Evolutionary conservation across 2,797 vertebrate genomes (phyloP).

Genomic region (Mormyrops boulengeri): DNA sequence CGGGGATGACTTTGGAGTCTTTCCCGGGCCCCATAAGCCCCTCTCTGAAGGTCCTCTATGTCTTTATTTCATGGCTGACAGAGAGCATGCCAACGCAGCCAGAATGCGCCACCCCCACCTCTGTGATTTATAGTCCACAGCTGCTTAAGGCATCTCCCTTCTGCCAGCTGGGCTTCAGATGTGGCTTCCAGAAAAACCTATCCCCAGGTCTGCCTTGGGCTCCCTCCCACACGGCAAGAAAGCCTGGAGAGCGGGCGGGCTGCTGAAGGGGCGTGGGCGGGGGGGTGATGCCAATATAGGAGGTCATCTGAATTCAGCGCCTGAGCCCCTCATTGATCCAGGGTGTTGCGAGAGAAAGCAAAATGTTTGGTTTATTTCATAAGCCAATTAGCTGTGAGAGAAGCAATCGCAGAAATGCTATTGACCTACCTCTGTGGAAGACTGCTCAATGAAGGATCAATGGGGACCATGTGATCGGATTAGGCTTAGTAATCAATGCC

Average conservation of each 20-base stretch:
- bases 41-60: conserved; percentile 78
- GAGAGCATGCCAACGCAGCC: conserved; percentile 73
- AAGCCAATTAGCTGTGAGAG: conserved; percentile 89
- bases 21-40: conserved; percentile 59
- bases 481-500: conserved; percentile 86
- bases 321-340: conserved; percentile 81
- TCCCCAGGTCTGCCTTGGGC: conserved; percentile 53
- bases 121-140: conserved; percentile 86
- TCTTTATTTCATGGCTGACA: conserved; percentile 94
- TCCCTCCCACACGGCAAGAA: conserved; percentile 40
- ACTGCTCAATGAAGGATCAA: conserved; percentile 81
- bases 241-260: conserved; percentile 37
- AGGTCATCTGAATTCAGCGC: conserved; percentile 79
- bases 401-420: conserved; percentile 78
- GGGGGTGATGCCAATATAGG: conserved; percentile 58
- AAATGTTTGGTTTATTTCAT: conserved; percentile 93
- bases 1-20: conserved; percentile 37
- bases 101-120: conserved; percentile 67
- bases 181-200: conserved; percentile 61
- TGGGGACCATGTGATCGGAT: conserved; percentile 85
- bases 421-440: conserved; percentile 75
- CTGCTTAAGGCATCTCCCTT: conserved; percentile 72
- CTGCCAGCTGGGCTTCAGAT: conserved; percentile 78
- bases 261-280: conserved; percentile 15
- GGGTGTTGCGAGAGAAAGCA: conserved; percentile 73